Percentiles rank a stretch among this genome's conserved stretches.
Conservation (phyloP, 2,888 invertebrate genomes). For the Metellina segmentata region DNA sequence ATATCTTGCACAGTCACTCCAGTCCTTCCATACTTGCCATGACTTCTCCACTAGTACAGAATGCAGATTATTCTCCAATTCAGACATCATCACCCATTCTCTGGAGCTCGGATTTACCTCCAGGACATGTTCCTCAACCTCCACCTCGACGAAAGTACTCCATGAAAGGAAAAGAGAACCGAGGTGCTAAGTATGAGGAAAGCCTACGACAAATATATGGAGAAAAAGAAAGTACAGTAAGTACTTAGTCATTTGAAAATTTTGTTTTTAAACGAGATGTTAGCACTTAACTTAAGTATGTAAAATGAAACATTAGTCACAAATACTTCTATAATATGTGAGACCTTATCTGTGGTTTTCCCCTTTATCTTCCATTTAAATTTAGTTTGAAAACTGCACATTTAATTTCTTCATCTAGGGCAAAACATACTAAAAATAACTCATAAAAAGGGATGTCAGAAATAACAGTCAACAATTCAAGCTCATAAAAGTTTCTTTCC, state of each 20-base stretch:
- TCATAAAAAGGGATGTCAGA: too few species aligned
- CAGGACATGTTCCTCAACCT: slow-evolving; percentile 75
- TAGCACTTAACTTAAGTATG: too few species aligned
- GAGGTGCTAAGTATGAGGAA: slow-evolving; percentile 68
- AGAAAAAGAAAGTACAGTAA: slow-evolving; percentile 68
- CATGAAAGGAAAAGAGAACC: slow-evolving; percentile 73
- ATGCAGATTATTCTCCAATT: not conserved
- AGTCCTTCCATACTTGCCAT: slow-evolving; percentile 73
- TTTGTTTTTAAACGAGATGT: too few species aligned
- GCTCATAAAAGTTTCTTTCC: too few species aligned
- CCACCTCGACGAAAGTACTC: slow-evolving; percentile 72
- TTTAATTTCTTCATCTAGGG: too few species aligned
- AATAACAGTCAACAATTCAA: too few species aligned
- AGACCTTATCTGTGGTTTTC: too few species aligned
- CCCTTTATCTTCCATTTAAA: too few species aligned
- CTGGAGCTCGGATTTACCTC: slow-evolving; percentile 71
- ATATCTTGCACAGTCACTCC: slow-evolving; percentile 71
- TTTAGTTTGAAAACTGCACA: too few species aligned
- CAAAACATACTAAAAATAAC: too few species aligned
- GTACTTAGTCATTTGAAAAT: not conserved
- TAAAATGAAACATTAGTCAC: too few species aligned
- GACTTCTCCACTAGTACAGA: slow-evolving; percentile 18
- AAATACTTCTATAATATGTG: too few species aligned
- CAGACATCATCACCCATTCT: slow-evolving; percentile 16
- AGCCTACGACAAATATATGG: slow-evolving; percentile 69